These are phyloP conservation scores for Proterorhinus semilunaris DNA, from an alignment of 2,113 vertebrate species.

Conservation along the genomic window DNA sequence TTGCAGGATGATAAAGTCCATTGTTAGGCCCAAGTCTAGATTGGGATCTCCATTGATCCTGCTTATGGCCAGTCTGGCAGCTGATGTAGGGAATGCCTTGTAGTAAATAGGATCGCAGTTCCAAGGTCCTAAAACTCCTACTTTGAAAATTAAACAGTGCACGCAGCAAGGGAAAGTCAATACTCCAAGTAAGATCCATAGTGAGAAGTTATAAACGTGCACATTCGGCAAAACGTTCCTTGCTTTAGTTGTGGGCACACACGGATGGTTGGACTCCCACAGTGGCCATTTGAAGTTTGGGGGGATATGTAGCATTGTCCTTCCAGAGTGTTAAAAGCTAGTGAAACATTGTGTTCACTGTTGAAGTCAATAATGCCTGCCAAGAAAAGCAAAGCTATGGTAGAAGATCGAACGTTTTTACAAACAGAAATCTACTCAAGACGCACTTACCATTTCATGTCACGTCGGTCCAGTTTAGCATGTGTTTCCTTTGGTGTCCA, in stretches of 20 bases:
- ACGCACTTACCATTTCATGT: slow-evolving; percentile 46
- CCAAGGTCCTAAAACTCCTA: slow-evolving; percentile 89
- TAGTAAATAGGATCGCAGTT: slow-evolving; percentile 83
- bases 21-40: slow-evolving; percentile 72
- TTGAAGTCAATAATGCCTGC: slow-evolving; percentile 28
- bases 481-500: slow-evolving; percentile 12
- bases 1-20: slow-evolving; percentile 83
- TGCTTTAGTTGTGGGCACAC: slow-evolving; percentile 37
- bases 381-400: slow-evolving; percentile 40
- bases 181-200: slow-evolving; percentile 75
- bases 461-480: slow-evolving; percentile 24
- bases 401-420: not conserved
- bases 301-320: slow-evolving; percentile 79
- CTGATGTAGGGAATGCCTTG: slow-evolving; percentile 79
- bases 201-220: slow-evolving; percentile 54
- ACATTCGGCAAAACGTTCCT: slow-evolving; percentile 41
- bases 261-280: slow-evolving; percentile 58
- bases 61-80: slow-evolving; percentile 80
- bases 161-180: slow-evolving; percentile 71
- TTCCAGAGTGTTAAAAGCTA: slow-evolving; percentile 45
- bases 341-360: slow-evolving; percentile 50
- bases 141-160: slow-evolving; percentile 80
- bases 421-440: not conserved
- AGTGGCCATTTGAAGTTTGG: slow-evolving; percentile 52
- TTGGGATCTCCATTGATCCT: slow-evolving; percentile 80